Conservation (phyloP, 1,140 invertebrate species). For the Zaprionus nigranus region DNA sequence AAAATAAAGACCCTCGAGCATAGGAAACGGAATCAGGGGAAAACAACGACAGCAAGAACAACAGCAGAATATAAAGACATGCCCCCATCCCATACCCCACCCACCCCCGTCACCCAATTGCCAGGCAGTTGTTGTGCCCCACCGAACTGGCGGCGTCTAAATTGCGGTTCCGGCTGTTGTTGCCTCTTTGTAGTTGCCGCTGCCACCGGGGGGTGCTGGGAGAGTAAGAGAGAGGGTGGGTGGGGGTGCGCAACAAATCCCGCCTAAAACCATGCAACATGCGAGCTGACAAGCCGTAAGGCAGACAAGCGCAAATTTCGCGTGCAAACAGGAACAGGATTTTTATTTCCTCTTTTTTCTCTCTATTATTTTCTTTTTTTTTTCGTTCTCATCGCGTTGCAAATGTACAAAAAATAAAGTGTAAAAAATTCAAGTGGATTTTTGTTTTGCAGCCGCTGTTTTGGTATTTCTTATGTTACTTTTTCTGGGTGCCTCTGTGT, state of each 20-base stretch:
- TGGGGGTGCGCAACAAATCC: conserved; percentile 64
- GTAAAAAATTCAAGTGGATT: conserved; percentile 83
- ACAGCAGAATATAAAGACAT: conserved; percentile 44
- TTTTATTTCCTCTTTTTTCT: conserved; percentile 26
- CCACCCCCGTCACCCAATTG: not conserved
- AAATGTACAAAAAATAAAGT: conserved; percentile 80
- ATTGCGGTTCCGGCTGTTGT: conserved; percentile 68
- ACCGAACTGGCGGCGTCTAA: conserved; percentile 50
- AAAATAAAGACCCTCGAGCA: conserved; percentile 73
- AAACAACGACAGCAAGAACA: conserved; percentile 16
- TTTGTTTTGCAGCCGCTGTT: conserved; percentile 65
- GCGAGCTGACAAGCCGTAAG: conserved; percentile 82
- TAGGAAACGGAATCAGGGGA: conserved; percentile 28
- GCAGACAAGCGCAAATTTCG: conserved; percentile 82
- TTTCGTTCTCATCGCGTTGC: conserved; percentile 37
- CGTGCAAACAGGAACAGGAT: conserved; percentile 72
- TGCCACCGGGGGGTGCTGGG: conserved; percentile 2
- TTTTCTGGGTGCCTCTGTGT: conserved; percentile 27
- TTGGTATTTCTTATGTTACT: conserved; percentile 58
- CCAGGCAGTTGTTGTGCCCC: conserved; percentile 21
- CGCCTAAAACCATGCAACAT: conserved; percentile 81
- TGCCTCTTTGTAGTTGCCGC: conserved; percentile 69
- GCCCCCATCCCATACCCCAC: not conserved
- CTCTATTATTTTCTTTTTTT: conserved; percentile 12
- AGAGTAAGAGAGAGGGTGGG: not conserved